Percentiles rank a stretch among this genome's conserved stretches.
Conservation (phyloP, 2,113 vertebrate species). For the Ameiurus melas region DNA sequence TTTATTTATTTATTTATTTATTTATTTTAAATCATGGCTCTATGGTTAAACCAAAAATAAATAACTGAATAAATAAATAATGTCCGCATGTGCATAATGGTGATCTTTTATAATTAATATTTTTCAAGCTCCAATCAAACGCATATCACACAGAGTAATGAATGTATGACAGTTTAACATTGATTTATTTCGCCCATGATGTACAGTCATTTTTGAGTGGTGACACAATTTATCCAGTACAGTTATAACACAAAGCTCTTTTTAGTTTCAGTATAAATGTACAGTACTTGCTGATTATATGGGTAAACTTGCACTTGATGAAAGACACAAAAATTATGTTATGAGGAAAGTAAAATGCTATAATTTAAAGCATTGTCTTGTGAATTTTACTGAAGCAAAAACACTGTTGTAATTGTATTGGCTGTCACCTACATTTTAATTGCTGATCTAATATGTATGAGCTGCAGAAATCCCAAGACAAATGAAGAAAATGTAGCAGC, state of each 20-base stretch:
- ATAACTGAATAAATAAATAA: neutral
- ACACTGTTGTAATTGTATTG: neutral
- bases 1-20: neutral
- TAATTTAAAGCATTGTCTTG: neutral
- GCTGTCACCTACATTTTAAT: neutral
- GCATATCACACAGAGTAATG: too few relatives aligned
- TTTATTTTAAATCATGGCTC: neutral
- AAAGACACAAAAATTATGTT: neutral
- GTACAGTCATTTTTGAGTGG: neutral
- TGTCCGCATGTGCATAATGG: neutral
- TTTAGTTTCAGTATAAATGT: neutral
- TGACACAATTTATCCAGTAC: neutral
- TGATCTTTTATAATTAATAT: neutral
- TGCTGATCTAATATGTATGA: neutral
- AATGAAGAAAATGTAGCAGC: neutral
- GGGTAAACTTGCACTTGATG: neutral
- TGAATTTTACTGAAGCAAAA: neutral
- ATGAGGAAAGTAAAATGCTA: neutral
- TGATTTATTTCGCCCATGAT: too few relatives aligned
- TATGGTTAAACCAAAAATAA: neutral
- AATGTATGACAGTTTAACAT: too few relatives aligned
- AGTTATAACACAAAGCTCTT: neutral
- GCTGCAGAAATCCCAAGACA: neutral
- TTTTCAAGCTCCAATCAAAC: neutral
- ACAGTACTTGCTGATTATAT: neutral